Base-by-base conservation (phyloP, 1,140 invertebrate genomes). In the Nylanderia fulva region DNA sequence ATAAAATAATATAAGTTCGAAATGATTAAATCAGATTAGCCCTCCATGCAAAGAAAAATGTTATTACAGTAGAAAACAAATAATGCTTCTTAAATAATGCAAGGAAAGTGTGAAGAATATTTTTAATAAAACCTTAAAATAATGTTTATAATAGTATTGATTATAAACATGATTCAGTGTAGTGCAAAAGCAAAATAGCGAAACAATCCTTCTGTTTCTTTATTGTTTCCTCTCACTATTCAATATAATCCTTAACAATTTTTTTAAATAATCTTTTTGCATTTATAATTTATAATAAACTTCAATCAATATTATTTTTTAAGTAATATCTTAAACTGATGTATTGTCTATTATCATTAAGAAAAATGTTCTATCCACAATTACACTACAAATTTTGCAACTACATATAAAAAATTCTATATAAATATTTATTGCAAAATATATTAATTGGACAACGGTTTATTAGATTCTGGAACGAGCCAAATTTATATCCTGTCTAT, bases 401-500 rank as follows among this genome's bases (percentile, higher is more conserved):
- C 33, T 39, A 0, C 18, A n/a, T 9, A 4, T 66, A 29, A 6
- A 33, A 8, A 11, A 61, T 66, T 4, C 11, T 18, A 9, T 36
- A 39, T 63, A 7, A 5, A 24, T 6, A 75, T 63, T 76, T 52
- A 52, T 77, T 64, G 39, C 36, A 9, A 13, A 2, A 64, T 64
- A 48, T 48, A 24, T 39, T 15, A 75, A 75, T 39, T 4, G n/a
- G 9, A 15, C 3, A 36, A 60, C 24, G 0, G 29, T 42, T 9
- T 18, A n/a, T n/a, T n/a, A n/a, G n/a, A n/a, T 75, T 75, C 24
- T 42, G 13, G 18, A 61, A 84, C 48, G 64, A 42, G 64, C 54
- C 58, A 64, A 87, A 77, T 54, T 13, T 54, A 77, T 77, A 42
- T 85, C 64, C 27, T 24, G 56, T 54, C 61, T 36, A 8, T 64